These are phyloP conservation scores for Thalassophryne amazonica DNA, from an alignment of 2,797 vertebrate species.

Conservation along the genomic window DNA sequence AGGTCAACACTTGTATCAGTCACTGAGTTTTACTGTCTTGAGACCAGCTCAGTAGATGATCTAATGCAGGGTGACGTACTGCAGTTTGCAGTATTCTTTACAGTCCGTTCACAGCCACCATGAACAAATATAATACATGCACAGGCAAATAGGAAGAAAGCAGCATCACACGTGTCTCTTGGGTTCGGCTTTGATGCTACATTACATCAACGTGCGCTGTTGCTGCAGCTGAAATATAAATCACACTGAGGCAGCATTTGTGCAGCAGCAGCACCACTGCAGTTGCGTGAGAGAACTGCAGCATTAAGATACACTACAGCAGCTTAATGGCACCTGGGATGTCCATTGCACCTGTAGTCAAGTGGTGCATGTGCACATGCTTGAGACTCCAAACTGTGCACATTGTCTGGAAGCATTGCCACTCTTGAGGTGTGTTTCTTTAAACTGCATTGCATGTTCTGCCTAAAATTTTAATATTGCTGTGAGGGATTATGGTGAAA, in stretches of 20 bases:
- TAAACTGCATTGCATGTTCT: no score
- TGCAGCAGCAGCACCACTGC: constrained; percentile 74
- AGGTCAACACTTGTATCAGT: constrained; percentile 13
- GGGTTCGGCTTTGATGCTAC: constrained; percentile 1
- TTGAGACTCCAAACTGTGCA: background rate
- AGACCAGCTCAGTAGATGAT: constrained; percentile 39
- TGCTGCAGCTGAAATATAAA: constrained; percentile 66
- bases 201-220: constrained; percentile 35
- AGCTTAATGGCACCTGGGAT: constrained; percentile 15
- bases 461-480: constrained; percentile 10
- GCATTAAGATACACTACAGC: constrained; percentile 16
- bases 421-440: background rate
- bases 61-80: constrained; percentile 51
- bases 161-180: background rate
- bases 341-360: background rate
- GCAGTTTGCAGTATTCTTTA: constrained; percentile 14
- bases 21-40: constrained; percentile 41
- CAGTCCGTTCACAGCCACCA: constrained; percentile 1
- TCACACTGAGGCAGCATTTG: constrained; percentile 48
- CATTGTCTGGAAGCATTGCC: background rate
- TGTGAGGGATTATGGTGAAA: constrained; percentile 6
- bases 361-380: background rate
- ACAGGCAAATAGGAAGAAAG: background rate
- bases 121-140: background rate
- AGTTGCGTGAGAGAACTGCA: constrained; percentile 65